These are phyloP conservation scores for Ochotona princeps DNA, from an alignment of 2,113 vertebrate species.

Conservation along the genomic window DNA sequence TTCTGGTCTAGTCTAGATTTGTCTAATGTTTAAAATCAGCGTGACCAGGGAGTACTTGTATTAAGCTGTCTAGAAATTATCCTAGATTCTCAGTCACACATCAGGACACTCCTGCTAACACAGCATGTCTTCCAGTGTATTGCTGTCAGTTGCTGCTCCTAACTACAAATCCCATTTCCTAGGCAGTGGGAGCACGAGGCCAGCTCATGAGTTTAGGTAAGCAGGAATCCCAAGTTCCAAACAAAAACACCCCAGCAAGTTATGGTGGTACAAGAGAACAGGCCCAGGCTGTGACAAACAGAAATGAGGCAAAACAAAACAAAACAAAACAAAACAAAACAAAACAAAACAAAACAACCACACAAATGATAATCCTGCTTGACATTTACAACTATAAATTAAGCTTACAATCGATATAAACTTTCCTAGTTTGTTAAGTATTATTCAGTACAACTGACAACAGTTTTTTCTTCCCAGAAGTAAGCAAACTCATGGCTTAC, in stretches of 20 bases:
- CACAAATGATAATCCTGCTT: not conserved
- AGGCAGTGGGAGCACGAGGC: not conserved
- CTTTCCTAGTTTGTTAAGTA: not conserved
- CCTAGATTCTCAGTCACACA: not conserved
- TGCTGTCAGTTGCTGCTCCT: not conserved
- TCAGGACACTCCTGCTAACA: not conserved
- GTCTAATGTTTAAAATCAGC: not conserved
- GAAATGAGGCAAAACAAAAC: no score
- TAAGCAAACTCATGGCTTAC: not conserved
- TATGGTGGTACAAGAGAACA: accelerated
- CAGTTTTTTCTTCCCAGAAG: not conserved
- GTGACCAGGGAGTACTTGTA: not conserved
- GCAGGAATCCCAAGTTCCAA: not conserved
- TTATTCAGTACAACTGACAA: not conserved
- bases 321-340: no score
- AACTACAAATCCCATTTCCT: not conserved
- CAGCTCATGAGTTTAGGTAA: not conserved
- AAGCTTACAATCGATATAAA: not conserved
- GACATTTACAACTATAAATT: not conserved
- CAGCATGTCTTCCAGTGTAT: not conserved
- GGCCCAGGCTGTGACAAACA: not conserved
- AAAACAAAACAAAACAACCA: no score
- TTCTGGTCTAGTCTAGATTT: not conserved
- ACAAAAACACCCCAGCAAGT: not conserved
- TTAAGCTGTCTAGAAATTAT: not conserved